A percentile compares a stretch with the other conserved stretches of the same genome.
These are phyloP conservation scores for Ormyrus nitidulus DNA, from an alignment of 2,888 invertebrate genomes.

Conservation along the genomic window DNA sequence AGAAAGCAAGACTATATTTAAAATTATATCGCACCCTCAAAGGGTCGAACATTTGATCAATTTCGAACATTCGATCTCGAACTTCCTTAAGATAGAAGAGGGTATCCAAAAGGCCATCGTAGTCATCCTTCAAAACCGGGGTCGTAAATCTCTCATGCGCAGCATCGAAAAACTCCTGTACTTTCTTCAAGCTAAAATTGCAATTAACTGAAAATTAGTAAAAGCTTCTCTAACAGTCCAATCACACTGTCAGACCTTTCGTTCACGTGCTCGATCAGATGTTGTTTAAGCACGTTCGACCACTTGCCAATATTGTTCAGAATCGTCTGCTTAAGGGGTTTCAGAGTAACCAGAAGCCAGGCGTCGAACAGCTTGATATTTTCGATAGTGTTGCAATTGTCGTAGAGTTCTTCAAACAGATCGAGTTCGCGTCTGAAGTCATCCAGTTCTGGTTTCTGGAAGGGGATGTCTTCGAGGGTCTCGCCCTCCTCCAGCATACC, in stretches of 20 bases:
- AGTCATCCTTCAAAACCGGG: conserved; percentile 89
- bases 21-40: conserved; percentile 76
- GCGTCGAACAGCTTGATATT: conserved; percentile 82
- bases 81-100: conserved; percentile 88
- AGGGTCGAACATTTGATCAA: conserved; percentile 94
- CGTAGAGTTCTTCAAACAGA: conserved; percentile 86
- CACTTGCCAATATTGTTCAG: conserved; percentile 91
- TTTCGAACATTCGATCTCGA: conserved; percentile 86
- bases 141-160: conserved; percentile 84
- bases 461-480: conserved; percentile 18
- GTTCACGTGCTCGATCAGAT: conserved; percentile 88
- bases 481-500: conserved; percentile 80
- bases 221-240: too few species aligned
- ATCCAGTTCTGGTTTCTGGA: conserved; percentile 60
- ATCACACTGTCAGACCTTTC: conserved; percentile 76
- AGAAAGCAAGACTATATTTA: conserved; percentile 37
- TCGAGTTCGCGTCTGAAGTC: conserved; percentile 79
- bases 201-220: too few species aligned
- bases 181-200: conserved; percentile 81
- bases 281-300: conserved; percentile 91
- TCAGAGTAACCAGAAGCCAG: conserved; percentile 89
- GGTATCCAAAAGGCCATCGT: conserved; percentile 87
- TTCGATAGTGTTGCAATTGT: conserved; percentile 84
- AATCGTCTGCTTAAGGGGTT: conserved; percentile 87
- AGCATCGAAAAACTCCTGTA: conserved; percentile 86